Percentiles rank a stretch among this genome's conserved stretches.
phyloP scores from a whole-genome alignment of 2,888 invertebrate genomes.

The Phrixothrix hirtus region DNA sequence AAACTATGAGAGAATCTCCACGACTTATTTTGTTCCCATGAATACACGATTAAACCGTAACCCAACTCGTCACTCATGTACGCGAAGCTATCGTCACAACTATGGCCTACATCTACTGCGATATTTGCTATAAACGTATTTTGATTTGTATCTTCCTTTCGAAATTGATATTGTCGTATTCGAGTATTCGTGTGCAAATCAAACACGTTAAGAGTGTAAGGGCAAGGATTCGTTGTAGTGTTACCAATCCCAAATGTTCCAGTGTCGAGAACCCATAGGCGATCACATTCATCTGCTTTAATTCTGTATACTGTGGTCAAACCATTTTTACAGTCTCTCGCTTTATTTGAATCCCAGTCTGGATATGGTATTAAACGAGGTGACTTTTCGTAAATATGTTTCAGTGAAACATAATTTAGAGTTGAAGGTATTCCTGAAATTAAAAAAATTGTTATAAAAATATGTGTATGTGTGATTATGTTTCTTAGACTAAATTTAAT shows the following conservation, averaged over 20 bases:
- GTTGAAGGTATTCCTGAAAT: slow-evolving; percentile 77
- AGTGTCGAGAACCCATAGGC: slow-evolving; percentile 82
- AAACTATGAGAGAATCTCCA: slow-evolving; percentile 80
- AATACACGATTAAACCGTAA: slow-evolving; percentile 79
- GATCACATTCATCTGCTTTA: slow-evolving; percentile 76
- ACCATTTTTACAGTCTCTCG: slow-evolving; percentile 75
- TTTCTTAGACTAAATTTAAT: too few relatives aligned
- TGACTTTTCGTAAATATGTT: slow-evolving; percentile 66
- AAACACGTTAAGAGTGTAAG: slow-evolving; percentile 77
- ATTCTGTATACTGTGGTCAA: slow-evolving; percentile 79
- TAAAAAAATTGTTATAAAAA: slow-evolving; percentile 23
- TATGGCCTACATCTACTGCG: slow-evolving; percentile 75
- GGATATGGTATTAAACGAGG: slow-evolving; percentile 80
- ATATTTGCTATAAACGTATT: slow-evolving; percentile 86
- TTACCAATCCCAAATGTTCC: slow-evolving; percentile 81
- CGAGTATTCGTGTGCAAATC: slow-evolving; percentile 74
- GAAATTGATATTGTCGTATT: slow-evolving; percentile 68
- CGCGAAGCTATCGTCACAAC: slow-evolving; percentile 76
- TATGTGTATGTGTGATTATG: too few relatives aligned
- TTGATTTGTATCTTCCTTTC: slow-evolving; percentile 72
- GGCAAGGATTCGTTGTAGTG: slow-evolving; percentile 76
- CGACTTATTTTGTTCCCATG: slow-evolving; percentile 74
- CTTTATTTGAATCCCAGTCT: slow-evolving; percentile 72
- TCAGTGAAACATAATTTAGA: slow-evolving; percentile 76
- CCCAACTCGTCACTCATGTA: slow-evolving; percentile 83